Conservation (phyloP, 2,888 invertebrate genomes). For the Folsomia candida region DNA sequence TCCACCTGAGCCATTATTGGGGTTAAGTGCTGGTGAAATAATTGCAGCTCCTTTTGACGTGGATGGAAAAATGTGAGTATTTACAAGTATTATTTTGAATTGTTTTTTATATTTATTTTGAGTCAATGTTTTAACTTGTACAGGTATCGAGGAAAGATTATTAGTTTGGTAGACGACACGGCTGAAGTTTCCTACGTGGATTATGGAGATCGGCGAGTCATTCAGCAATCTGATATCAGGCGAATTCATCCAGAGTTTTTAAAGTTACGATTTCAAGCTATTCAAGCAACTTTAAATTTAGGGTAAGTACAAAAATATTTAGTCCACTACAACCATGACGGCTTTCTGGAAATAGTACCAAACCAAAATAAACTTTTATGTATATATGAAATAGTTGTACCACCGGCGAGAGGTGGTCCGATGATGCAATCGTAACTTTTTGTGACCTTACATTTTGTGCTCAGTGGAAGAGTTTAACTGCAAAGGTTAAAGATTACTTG, state of each 20-base stretch:
- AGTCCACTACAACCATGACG: not conserved
- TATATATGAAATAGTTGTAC: slow-evolving; percentile 31
- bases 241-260: slow-evolving; percentile 74
- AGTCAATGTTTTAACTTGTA: not conserved
- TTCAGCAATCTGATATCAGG: slow-evolving; percentile 65
- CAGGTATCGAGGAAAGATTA: slow-evolving; percentile 77
- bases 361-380: not conserved
- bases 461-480: slow-evolving; percentile 76
- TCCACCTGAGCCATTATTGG: slow-evolving; percentile 3
- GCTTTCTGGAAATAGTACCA: not conserved
- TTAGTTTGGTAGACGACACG: slow-evolving; percentile 63
- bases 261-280: slow-evolving; percentile 74
- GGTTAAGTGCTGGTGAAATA: slow-evolving; percentile 65
- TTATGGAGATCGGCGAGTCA: slow-evolving; percentile 78
- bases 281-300: slow-evolving; percentile 59
- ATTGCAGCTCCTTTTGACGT: slow-evolving; percentile 80
- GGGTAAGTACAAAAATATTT: slow-evolving; percentile 29
- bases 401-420: slow-evolving; percentile 51
- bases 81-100: not conserved
- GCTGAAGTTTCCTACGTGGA: slow-evolving; percentile 75
- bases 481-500: slow-evolving; percentile 69
- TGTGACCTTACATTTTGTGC: slow-evolving; percentile 55
- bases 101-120: slow-evolving; percentile 7
- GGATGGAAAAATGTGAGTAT: slow-evolving; percentile 62
- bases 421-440: slow-evolving; percentile 54